Percentiles rank a stretch among this genome's conserved stretches.
Conservation (phyloP, 2,797 vertebrate genomes). For the Platyrinchus mystaceus region DNA sequence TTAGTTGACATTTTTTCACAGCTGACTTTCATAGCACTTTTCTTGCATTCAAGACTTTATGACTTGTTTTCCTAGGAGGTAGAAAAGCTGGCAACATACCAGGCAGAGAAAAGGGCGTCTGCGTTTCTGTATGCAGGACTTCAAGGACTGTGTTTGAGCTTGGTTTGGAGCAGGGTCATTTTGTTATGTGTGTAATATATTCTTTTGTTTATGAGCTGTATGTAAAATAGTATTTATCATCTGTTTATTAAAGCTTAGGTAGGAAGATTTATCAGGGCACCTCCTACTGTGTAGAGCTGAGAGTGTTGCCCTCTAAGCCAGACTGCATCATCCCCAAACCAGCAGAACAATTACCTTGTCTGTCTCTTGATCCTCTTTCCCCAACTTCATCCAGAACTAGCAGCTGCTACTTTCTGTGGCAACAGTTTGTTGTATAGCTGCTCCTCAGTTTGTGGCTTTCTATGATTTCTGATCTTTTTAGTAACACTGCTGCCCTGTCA, state of each 20-base stretch:
- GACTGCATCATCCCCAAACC: not conserved
- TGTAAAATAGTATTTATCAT: not conserved
- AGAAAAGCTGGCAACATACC: not conserved
- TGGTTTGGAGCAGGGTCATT: not conserved
- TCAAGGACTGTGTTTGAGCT: not conserved
- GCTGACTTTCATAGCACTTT: not conserved
- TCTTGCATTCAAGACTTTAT: not conserved
- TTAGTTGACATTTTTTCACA: not conserved
- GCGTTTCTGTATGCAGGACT: not conserved
- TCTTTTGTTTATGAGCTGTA: not conserved
- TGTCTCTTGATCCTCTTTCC: not conserved
- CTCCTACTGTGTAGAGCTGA: not conserved
- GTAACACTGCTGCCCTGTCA: not conserved
- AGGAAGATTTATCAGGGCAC: not conserved
- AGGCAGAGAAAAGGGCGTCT: not conserved
- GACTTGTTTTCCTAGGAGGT: not conserved
- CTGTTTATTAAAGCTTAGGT: not conserved
- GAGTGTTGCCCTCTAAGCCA: not conserved
- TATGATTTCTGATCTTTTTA: not conserved
- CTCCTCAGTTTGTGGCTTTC: not conserved
- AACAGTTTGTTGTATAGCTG: not conserved
- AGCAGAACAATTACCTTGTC: not conserved
- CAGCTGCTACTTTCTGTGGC: not conserved
- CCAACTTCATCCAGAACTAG: not conserved
- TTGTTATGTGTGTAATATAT: not conserved